Evolutionary conservation across 2,888 invertebrate species (phyloP), one percentile per base, ranked within the genome.

Genomic region (Sericinus montela): DNA sequence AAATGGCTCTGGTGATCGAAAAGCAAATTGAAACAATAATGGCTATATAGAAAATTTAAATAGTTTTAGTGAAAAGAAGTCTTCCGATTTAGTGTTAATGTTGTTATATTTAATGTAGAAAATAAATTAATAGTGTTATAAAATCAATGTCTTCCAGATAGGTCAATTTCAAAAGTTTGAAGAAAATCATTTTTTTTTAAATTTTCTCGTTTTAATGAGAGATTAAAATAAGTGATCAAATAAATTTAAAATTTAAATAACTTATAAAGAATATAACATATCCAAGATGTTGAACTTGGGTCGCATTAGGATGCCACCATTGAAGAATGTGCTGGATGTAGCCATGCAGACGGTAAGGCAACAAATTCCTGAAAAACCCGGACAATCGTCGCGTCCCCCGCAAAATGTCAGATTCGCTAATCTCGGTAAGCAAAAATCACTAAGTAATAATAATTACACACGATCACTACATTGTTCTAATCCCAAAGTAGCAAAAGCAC

Each of bases 281-380:
- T 23, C 35, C 51, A 78, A 67, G 45, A 85, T 79, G 80, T 72
- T 83, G 46, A 82, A 87, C 54, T 57, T 89, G 50, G 91, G 92
- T 30, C 90, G 91, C 53, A 91, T 93, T 60, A 91, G 91, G 67
- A 72, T 96, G 63, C 94, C 95, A 40, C 94, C 95, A 30, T 68
- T 95, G 55, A 91, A 92, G 71, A 95, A 95, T 72, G 93, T 94
- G 35, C 72, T 95, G 67, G 94, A 94, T 72, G 95, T 95, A 57
- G 94, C 95, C 16, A 93, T 94, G 91, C 95, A 95, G 80, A 94
- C 95, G 14, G 91, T 95, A 40, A 91, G 94, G 63, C 94, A 95
- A 71, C 91, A 93, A 67, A 91, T 95, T 69, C 95, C 96, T 43
- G 93, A 93, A 35, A 93, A 91, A 65, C 72, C 84, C 7, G 87